Evolutionary conservation across 2,888 invertebrate genomes (phyloP).

Genomic region (Nomada hirtipes): DNA sequence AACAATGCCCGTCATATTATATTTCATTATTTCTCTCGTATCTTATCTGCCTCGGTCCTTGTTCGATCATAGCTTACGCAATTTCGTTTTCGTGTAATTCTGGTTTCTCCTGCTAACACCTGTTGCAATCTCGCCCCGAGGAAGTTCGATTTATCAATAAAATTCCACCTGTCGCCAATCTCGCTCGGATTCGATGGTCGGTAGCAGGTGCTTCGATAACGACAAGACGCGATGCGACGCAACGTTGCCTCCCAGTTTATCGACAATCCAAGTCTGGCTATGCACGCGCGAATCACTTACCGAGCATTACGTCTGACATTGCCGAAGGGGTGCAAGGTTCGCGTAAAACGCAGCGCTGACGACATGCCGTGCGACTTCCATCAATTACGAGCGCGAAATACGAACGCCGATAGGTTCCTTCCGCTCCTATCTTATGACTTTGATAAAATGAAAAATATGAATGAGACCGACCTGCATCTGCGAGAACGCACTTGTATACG

Average conservation of each 20-base stretch:
- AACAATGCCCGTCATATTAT: background rate
- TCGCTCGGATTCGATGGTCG: slow-evolving; percentile 31
- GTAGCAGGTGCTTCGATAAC: background rate
- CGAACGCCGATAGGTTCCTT: background rate
- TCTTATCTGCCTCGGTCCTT: slow-evolving; percentile 6
- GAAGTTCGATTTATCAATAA: slow-evolving; percentile 63
- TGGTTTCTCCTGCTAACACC: slow-evolving; percentile 54
- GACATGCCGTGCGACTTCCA: background rate
- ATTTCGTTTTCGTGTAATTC: slow-evolving; percentile 54
- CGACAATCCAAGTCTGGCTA: background rate
- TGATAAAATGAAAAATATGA: background rate
- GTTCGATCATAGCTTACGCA: slow-evolving; percentile 18
- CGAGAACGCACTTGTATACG: background rate
- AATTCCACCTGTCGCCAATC: slow-evolving; percentile 53
- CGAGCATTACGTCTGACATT: background rate
- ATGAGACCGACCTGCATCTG: background rate
- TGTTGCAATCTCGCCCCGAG: slow-evolving; percentile 60
- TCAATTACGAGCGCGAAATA: slow-evolving; percentile 31
- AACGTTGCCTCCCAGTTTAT: slow-evolving; percentile 18
- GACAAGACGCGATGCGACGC: background rate
- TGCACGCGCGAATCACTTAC: background rate
- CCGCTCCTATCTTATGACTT: background rate
- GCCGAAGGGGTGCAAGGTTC: background rate
- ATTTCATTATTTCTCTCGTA: slow-evolving; percentile 13
- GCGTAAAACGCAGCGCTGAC: background rate